Evolutionary conservation across 2,888 invertebrate genomes (phyloP).

Genomic region (Dasysyrphus tricinctus): DNA sequence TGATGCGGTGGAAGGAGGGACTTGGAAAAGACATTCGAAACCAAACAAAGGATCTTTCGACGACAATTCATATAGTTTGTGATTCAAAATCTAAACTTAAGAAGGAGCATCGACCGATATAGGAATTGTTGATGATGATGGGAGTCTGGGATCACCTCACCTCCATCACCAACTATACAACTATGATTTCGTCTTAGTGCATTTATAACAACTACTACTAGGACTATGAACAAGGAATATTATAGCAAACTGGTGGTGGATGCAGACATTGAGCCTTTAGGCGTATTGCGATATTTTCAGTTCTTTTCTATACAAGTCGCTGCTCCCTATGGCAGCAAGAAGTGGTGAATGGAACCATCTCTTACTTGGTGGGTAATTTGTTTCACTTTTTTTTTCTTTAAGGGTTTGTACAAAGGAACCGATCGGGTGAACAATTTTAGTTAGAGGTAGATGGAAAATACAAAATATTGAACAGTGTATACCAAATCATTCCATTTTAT

Average conservation of each 20-base stretch:
- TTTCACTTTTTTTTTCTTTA: background rate
- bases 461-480: too few species aligned
- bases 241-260: slow-evolving; percentile 23
- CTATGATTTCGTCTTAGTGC: background rate
- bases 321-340: background rate
- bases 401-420: slow-evolving; percentile 11
- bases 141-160: slow-evolving; percentile 27
- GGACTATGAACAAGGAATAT: background rate
- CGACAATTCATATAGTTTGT: slow-evolving; percentile 57
- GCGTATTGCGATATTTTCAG: slow-evolving; percentile 40
- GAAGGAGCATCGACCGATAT: slow-evolving; percentile 57
- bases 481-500: too few species aligned
- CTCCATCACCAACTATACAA: background rate
- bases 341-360: slow-evolving; percentile 40
- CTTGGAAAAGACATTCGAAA: slow-evolving; percentile 60
- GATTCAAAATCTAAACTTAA: slow-evolving; percentile 63
- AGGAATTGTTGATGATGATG: slow-evolving; percentile 12
- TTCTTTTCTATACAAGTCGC: background rate
- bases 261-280: slow-evolving; percentile 64
- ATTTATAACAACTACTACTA: background rate
- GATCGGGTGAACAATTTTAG: slow-evolving; percentile 13
- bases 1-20: background rate
- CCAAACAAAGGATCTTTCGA: slow-evolving; percentile 71
- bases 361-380: slow-evolving; percentile 25
- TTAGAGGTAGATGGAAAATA: background rate